Percentiles rank a stretch among this genome's conserved stretches.
phyloP scores from a whole-genome alignment of 2,888 invertebrate species.

The Epinotia brunnichana region DNA sequence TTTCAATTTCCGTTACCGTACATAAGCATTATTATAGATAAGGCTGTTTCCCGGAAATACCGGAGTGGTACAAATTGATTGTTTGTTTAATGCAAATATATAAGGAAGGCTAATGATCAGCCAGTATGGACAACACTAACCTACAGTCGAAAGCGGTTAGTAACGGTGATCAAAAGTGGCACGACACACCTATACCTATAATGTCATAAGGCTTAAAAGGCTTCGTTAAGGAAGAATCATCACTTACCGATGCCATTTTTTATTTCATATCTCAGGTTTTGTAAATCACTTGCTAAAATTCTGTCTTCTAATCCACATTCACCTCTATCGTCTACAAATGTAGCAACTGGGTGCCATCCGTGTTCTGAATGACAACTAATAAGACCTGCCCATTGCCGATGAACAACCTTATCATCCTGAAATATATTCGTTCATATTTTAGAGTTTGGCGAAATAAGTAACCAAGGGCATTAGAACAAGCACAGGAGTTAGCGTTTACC shows the following conservation, averaged over 20 bases:
- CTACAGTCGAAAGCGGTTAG: not conserved
- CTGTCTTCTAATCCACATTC: slow-evolving; percentile 80
- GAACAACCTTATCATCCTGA: slow-evolving; percentile 53
- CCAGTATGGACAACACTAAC: not conserved
- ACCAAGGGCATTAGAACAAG: not conserved
- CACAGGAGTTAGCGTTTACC: slow-evolving; percentile 62
- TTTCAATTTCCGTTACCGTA: too few species aligned
- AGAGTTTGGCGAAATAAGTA: not conserved
- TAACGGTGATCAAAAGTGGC: not conserved
- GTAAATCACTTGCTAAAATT: slow-evolving; percentile 80
- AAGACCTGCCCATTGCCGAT: slow-evolving; percentile 85
- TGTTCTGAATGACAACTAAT: slow-evolving; percentile 86
- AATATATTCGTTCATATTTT: slow-evolving; percentile 26
- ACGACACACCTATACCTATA: too few species aligned
- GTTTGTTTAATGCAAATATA: not conserved
- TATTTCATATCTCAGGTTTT: slow-evolving; percentile 80
- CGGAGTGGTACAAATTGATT: too few species aligned
- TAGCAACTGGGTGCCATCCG: slow-evolving; percentile 89
- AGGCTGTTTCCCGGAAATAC: too few species aligned
- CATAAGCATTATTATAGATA: too few species aligned
- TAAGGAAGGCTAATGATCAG: not conserved
- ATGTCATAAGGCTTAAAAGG: too few species aligned
- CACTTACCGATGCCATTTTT: slow-evolving; percentile 76
- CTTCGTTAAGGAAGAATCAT: not conserved
- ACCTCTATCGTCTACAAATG: slow-evolving; percentile 84